Evolutionary conservation across 2,888 invertebrate genomes (phyloP), one percentile per base, ranked within the genome.

Genomic region (Rhopalosiphum nymphaeae): DNA sequence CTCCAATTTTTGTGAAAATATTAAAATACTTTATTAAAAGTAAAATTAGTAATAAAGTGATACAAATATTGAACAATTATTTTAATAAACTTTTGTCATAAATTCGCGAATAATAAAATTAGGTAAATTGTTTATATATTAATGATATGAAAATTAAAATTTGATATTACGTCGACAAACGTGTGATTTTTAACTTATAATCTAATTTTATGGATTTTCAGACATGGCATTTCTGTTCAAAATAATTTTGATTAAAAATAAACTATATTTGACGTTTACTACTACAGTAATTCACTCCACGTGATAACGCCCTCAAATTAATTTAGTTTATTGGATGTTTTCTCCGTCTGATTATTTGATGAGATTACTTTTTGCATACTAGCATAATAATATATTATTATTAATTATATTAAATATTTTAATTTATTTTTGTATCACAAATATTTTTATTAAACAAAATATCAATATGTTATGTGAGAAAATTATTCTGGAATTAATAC

Each of bases 181-280:
- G 16, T 67, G 16, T 67, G 16, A 67, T 16, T 67, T 67, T 36
- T 7, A 67, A 67, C 67, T 36, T 67, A 67, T 67, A 67, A 36
- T 67, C 67, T 67, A 67, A 67, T n/a, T 67, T 67, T 67, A 16
- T 36, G 2, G 67, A 67, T 36, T 67, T 67, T n/a, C 36, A 36
- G 36, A 67, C 16, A 67, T 36, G 5, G 16, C 5, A 16, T 67
- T n/a, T 36, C 16, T 16, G 16, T 36, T n/a, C 87, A n/a, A 87
- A 86, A 87, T 49, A 36, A 87, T 49, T 46, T 49, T n/a, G 49
- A 87, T 87, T 46, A 29, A 87, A 87, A 87, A 87, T 49, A 49
- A 87, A 87, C 49, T 36, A 67, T 87, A 49, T 49, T 87, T 49
- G 87, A 87, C 87, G 49, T 53, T 53, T 87, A 87, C 49, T 87